These are phyloP conservation scores for Ibycter americanus DNA, from an alignment of 2,797 vertebrate genomes.

Conservation along the genomic window DNA sequence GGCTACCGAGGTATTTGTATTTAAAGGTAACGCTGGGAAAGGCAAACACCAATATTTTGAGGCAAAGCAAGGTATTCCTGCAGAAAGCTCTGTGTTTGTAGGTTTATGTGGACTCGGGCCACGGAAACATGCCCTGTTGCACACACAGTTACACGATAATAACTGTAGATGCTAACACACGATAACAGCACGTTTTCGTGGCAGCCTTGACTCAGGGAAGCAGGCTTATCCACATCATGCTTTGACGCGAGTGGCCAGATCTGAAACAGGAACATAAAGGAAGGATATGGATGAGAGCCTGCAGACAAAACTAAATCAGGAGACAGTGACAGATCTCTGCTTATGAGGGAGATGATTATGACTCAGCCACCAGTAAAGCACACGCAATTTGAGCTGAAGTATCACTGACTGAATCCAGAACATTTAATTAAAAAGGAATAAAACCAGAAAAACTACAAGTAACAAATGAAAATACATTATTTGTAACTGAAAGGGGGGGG, in stretches of 20 bases:
- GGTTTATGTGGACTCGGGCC: neutral
- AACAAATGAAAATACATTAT: neutral
- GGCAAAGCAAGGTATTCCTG: neutral
- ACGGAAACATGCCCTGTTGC: neutral
- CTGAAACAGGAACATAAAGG: neutral
- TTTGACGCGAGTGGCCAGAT: neutral
- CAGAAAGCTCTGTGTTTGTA: neutral
- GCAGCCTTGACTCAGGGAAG: neutral
- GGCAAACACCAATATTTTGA: conserved; percentile 24
- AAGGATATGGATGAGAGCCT: neutral
- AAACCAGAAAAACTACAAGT: neutral
- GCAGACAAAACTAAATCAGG: conserved; percentile 22
- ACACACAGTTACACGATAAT: neutral
- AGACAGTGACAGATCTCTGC: conserved; percentile 30
- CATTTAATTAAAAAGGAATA: neutral
- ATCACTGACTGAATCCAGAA: neutral
- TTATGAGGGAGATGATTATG: conserved; percentile 15
- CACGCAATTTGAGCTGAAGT: neutral
- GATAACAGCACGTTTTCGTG: neutral
- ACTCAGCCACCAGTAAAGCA: conserved; percentile 19
- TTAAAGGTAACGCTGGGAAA: neutral
- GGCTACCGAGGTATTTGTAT: neutral
- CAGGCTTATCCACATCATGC: neutral
- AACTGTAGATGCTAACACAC: accelerated
- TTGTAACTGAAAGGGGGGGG: neutral